Evolutionary conservation across 2,113 vertebrate genomes (phyloP), one percentile per base, ranked within the genome.

Genomic region (Pogonocichla stellata): DNA sequence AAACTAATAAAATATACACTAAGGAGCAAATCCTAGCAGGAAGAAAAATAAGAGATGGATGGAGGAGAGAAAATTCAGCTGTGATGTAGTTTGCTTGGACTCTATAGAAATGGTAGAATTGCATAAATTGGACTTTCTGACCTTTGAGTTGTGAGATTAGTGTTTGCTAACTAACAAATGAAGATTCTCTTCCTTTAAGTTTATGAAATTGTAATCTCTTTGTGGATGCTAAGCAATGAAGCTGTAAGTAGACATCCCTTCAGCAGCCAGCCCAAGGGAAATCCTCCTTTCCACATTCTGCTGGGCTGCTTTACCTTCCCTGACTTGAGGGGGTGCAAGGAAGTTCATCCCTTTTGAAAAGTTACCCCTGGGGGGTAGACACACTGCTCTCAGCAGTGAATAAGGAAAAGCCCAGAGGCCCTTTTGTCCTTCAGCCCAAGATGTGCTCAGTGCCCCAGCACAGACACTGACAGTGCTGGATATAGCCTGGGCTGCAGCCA

Each of bases 341-440:
- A 75, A 84, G 50, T 26, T 24, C 10, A 33, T 33, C 12, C 14
- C 18, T 79, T 93, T 20, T 50, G 45, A 57, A 93, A 92, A 88
- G 45, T 33, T 34, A 8, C 4, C 6, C 15, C 6, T 1, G 1
- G 5, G 4, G 2, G 3, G 12, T 13, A 48, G 45, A 45, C 31
- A 36, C 8, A 20, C 56, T 79, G 20, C 12, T 89, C 12, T 40
- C 57, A 82, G 54, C 0, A 1, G 10, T 29, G n/a, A 26, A 16
- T 33, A n/a, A 65, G 43, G 6, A 61, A 61, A 51, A 85, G 25
- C 33, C 53, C 24, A 43, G 75, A 87, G 42, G 36, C 8, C 10
- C 3, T 75, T 89, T 43, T 50, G 25, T 51, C 50, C 67, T 82
- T 72, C 57, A 72, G 34, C 22, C 43, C 50, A 40, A 24, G 48